Evolutionary conservation across 1,140 invertebrate species (phyloP).

Genomic region (Bombus fervidus): DNA sequence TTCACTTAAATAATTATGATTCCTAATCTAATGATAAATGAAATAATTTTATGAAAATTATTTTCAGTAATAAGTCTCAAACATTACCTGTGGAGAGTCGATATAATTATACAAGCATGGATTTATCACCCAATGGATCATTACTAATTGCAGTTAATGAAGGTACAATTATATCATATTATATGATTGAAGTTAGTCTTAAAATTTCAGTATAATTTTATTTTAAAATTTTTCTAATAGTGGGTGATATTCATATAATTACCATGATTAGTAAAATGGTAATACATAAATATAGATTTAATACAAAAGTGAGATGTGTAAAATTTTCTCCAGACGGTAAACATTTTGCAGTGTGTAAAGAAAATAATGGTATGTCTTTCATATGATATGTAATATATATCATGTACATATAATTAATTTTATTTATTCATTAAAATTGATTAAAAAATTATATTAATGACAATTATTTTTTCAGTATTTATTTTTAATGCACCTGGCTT

Average conservation of each 20-base stretch:
- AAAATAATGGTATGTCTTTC: constrained; percentile 86
- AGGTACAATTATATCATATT: constrained; percentile 82
- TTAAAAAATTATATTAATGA: constrained; percentile 22
- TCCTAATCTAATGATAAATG: constrained; percentile 28
- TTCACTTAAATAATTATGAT: constrained; percentile 12
- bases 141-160: constrained; percentile 94
- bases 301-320: constrained; percentile 88
- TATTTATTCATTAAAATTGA: background rate
- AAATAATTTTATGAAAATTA: constrained; percentile 54
- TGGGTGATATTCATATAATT: constrained; percentile 93
- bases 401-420: background rate
- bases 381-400: constrained; percentile 11
- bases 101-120: constrained; percentile 93
- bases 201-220: constrained; percentile 24
- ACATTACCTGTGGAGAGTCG: constrained; percentile 94
- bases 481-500: constrained; percentile 93
- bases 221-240: constrained; percentile 81
- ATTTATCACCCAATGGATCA: constrained; percentile 94
- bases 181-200: background rate
- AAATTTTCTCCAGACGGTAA: constrained; percentile 97
- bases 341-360: constrained; percentile 94
- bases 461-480: constrained; percentile 85
- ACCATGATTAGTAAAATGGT: constrained; percentile 93
- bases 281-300: constrained; percentile 93
- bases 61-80: constrained; percentile 92